Percentiles rank a stretch among this genome's conserved stretches.
These are phyloP conservation scores for Galendromus occidentalis DNA, from an alignment of 1,140 invertebrate species.

Conservation along the genomic window DNA sequence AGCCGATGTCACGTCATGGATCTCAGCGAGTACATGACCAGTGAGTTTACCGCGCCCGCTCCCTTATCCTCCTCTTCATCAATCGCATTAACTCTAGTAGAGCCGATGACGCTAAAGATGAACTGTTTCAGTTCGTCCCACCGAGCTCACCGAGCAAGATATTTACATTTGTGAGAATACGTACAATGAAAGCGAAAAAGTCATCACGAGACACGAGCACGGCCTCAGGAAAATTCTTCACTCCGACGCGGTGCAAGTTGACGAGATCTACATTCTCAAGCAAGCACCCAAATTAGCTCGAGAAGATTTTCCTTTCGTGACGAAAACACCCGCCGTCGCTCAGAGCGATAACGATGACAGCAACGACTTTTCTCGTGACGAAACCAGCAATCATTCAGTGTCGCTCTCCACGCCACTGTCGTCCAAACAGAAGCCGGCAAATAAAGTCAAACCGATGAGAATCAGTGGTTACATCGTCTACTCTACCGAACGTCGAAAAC, in stretches of 20 bases:
- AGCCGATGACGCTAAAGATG: too few relatives aligned
- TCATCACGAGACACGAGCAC: conserved; percentile 35
- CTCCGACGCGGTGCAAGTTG: conserved; percentile 56
- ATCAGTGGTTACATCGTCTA: conserved; percentile 96
- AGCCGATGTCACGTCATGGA: conserved; percentile 77
- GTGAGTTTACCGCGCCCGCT: conserved; percentile 36
- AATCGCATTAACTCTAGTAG: too few relatives aligned
- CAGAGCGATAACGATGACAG: conserved; percentile 13
- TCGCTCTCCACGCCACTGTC: background rate
- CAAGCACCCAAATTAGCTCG: background rate
- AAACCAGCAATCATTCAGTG: background rate
- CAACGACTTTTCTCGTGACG: conserved; percentile 9
- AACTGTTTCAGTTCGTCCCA: conserved; percentile 66
- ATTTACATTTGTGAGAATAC: conserved; percentile 80
- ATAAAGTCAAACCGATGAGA: conserved; percentile 19
- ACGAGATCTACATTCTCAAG: conserved; percentile 51
- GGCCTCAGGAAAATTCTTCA: conserved; percentile 64
- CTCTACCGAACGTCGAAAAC: conserved; percentile 79
- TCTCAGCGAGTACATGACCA: conserved; percentile 69
- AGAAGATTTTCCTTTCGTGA: background rate
- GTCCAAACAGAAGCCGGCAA: background rate
- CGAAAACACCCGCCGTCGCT: background rate
- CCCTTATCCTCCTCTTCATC: too few relatives aligned
- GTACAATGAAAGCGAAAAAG: conserved; percentile 68
- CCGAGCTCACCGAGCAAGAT: conserved; percentile 77